These are phyloP conservation scores for Ceyx melanurus DNA, from an alignment of 2,113 vertebrate genomes.

Conservation along the genomic window DNA sequence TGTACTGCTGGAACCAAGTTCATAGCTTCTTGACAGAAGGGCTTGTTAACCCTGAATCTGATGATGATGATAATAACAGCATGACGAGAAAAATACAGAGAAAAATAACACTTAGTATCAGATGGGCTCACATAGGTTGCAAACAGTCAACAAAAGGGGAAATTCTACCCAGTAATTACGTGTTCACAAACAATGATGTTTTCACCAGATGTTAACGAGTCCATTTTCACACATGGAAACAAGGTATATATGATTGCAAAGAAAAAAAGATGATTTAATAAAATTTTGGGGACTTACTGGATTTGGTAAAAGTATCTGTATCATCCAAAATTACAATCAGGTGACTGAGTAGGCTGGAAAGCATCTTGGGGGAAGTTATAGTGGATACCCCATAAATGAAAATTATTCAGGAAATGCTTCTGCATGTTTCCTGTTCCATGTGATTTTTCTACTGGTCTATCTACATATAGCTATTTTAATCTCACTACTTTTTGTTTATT, in stretches of 20 bases:
- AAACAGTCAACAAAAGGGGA: slow-evolving; percentile 39
- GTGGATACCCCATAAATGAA: neutral
- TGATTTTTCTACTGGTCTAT: neutral
- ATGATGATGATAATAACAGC: neutral
- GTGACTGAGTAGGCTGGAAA: neutral
- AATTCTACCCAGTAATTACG: slow-evolving; percentile 8
- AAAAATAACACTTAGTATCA: slow-evolving; percentile 35
- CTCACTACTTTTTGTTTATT: neutral
- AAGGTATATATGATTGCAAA: neutral
- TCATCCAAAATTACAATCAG: neutral
- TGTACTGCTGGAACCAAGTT: slow-evolving; percentile 2
- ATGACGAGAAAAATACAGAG: neutral
- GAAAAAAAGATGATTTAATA: neutral
- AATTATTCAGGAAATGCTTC: neutral
- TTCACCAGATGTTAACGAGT: neutral
- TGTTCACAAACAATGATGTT: neutral
- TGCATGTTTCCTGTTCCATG: neutral
- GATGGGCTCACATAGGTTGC: neutral
- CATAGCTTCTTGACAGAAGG: neutral
- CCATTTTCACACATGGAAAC: neutral
- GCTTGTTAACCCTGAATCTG: neutral
- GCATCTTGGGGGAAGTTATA: neutral
- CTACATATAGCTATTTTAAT: neutral
- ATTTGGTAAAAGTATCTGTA: neutral
- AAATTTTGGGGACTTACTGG: neutral